Conservation (phyloP, 64 coral and sea anemone genomes). For the Acropora yongei region DNA sequence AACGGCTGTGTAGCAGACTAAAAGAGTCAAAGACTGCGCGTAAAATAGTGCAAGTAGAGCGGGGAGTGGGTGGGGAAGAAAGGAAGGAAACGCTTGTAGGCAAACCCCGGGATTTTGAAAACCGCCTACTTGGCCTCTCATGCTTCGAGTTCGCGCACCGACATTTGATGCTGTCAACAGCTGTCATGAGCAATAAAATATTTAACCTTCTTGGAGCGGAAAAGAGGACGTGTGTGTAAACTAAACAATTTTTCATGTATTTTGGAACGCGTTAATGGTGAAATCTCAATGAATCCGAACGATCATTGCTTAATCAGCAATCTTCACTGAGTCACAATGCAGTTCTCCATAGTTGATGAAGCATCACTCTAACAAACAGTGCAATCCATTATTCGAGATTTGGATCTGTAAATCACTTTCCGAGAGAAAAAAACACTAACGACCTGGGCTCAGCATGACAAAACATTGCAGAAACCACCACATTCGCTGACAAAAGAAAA, state of each 20-base stretch:
- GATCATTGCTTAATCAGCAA: no score
- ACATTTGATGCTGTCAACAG: constrained; percentile 5
- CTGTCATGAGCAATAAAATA: constrained; percentile 10
- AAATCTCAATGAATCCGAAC: no score
- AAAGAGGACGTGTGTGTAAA: no score
- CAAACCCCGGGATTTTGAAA: no score
- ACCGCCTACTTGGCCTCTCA: not conserved
- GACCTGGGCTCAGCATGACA: not conserved
- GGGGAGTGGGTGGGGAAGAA: no score
- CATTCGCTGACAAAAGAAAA: not conserved
- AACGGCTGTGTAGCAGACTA: no score
- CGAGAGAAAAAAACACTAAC: constrained; percentile 1
- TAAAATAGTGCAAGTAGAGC: no score
- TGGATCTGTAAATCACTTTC: constrained; percentile 7
- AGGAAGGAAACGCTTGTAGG: no score
- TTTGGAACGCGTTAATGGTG: not conserved
- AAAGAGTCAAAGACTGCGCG: no score
- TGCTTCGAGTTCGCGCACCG: constrained; percentile 11
- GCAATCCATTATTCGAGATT: constrained; percentile 13
- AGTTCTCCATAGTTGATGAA: not conserved
- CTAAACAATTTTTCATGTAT: not conserved
- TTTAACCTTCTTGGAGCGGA: no score
- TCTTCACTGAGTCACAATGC: no score
- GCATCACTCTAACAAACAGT: not conserved
- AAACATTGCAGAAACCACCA: constrained; percentile 3